Evolutionary conservation across 2,888 invertebrate species (phyloP).

Genomic region (Cryptus armator): DNA sequence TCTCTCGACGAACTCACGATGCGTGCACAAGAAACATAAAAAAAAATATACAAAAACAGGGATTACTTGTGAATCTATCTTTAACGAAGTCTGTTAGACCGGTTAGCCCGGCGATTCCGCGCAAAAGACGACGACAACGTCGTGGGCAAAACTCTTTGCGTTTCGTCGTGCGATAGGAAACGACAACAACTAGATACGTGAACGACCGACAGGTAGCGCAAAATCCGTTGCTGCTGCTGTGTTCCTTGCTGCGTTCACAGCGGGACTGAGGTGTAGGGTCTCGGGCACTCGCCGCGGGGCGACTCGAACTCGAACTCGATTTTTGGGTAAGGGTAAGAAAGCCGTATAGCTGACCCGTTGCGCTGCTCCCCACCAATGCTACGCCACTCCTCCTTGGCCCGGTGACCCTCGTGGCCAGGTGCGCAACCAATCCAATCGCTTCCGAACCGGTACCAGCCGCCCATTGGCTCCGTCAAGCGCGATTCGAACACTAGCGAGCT

Average conservation of each 20-base stretch:
- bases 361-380: constrained; percentile 57
- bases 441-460: constrained; percentile 77
- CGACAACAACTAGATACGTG: constrained; percentile 23
- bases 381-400: constrained; percentile 65
- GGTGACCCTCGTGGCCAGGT: constrained; percentile 10
- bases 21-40: constrained; percentile 14
- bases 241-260: constrained; percentile 85
- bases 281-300: constrained; percentile 81
- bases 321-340: constrained; percentile 68
- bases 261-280: constrained; percentile 83
- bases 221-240: constrained; percentile 73
- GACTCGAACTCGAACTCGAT: constrained; percentile 81
- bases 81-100: not conserved
- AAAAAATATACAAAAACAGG: constrained; percentile 4
- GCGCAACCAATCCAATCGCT: constrained; percentile 40
- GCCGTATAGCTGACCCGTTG: constrained; percentile 70
- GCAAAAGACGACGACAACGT: not conserved
- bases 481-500: not conserved
- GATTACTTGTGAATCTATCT: not conserved
- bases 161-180: constrained; percentile 8
- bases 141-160: constrained; percentile 22
- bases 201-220: constrained; percentile 66
- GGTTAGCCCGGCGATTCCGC: not conserved
- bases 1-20: constrained; percentile 37
- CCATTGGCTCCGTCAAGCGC: constrained; percentile 80